These are phyloP conservation scores for Diglossa cyanea DNA, from an alignment of 2,797 vertebrate genomes.

Conservation along the genomic window DNA sequence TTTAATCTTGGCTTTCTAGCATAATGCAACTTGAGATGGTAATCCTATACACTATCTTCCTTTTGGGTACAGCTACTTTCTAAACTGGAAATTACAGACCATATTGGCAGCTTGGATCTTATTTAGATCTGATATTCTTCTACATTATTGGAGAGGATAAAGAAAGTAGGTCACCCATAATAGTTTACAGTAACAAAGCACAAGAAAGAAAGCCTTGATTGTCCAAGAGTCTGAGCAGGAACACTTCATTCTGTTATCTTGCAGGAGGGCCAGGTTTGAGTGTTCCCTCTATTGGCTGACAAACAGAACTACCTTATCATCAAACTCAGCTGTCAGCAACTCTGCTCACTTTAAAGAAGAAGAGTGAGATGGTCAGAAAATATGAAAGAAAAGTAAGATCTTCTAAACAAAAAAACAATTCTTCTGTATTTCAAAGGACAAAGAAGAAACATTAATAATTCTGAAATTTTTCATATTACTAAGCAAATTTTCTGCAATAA, in stretches of 20 bases:
- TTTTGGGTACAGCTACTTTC: background rate
- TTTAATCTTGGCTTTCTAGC: background rate
- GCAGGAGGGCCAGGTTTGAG: background rate
- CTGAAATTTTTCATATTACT: background rate
- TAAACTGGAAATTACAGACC: slow-evolving; percentile 26
- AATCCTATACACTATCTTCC: slow-evolving; percentile 8
- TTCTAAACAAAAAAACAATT: background rate
- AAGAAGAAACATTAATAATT: background rate
- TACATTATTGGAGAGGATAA: slow-evolving; percentile 7
- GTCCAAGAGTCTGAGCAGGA: background rate
- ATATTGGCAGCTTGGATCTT: background rate
- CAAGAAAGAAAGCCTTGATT: slow-evolving; percentile 2
- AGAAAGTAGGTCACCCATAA: slow-evolving; percentile 47
- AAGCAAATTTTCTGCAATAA: background rate
- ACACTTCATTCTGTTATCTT: background rate
- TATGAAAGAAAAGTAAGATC: background rate
- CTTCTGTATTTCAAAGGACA: background rate
- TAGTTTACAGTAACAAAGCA: slow-evolving; percentile 18
- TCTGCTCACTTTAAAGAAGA: background rate
- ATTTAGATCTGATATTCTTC: slow-evolving; percentile 39
- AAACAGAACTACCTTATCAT: background rate
- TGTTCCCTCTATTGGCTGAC: background rate
- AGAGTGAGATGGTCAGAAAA: background rate
- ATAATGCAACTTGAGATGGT: background rate
- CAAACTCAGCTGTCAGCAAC: background rate